Evolutionary conservation across 2,797 vertebrate species (phyloP).

Genomic region (Coregonus ussuriensis): DNA sequence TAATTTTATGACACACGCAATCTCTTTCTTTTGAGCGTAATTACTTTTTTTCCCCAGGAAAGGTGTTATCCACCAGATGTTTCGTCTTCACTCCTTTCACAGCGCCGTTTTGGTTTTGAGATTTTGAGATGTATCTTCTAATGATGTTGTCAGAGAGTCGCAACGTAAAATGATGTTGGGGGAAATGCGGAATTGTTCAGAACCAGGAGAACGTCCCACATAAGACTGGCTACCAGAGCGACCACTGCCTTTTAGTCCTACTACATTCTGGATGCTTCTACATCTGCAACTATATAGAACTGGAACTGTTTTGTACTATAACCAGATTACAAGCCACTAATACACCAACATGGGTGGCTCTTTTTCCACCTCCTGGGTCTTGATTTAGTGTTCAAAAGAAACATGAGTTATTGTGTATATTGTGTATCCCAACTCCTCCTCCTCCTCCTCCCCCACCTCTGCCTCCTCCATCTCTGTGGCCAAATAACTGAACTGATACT

Average conservation of each 20-base stretch:
- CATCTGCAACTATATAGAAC: constrained; percentile 50
- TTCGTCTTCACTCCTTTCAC: constrained; percentile 25
- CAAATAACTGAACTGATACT: background rate
- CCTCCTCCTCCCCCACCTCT: background rate
- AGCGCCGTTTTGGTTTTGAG: constrained; percentile 24
- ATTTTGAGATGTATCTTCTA: constrained; percentile 39
- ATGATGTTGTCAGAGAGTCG: constrained; percentile 44
- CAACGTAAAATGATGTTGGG: constrained; percentile 30
- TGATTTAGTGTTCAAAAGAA: background rate
- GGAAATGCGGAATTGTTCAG: constrained; percentile 46
- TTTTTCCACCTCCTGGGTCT: background rate
- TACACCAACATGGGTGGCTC: background rate
- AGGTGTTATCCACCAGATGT: constrained; percentile 68
- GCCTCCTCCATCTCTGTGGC: background rate
- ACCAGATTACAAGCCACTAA: background rate
- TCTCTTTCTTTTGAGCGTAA: constrained; percentile 53
- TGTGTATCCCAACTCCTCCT: background rate
- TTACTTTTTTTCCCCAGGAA: constrained; percentile 48
- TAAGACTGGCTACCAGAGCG: constrained; percentile 56
- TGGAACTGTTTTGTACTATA: background rate
- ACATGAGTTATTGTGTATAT: constrained; percentile 2
- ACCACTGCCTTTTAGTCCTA: constrained; percentile 39
- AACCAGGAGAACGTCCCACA: constrained; percentile 45
- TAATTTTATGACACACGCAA: constrained; percentile 62
- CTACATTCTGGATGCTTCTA: constrained; percentile 32